phyloP scores from a whole-genome alignment of 2,797 vertebrate genomes.

The Sarcoramphus papa region DNA sequence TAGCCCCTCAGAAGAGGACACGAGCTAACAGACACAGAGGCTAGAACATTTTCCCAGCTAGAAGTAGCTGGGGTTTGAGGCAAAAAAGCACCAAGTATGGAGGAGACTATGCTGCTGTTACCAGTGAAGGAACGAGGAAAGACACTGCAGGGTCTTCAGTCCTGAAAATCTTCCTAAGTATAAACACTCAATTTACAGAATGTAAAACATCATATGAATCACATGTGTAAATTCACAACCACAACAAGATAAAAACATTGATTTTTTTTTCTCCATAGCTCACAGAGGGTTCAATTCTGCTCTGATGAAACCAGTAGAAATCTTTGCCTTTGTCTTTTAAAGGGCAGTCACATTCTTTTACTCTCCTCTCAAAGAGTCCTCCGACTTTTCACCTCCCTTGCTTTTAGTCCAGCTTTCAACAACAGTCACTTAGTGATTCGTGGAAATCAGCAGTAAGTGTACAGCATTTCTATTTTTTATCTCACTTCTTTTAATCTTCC shows the following conservation, averaged over 20 bases:
- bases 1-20: background rate
- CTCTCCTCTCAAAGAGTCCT: background rate
- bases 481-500: background rate
- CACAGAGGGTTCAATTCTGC: background rate
- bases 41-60: background rate
- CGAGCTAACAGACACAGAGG: background rate
- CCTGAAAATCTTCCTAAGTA: background rate
- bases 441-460: background rate
- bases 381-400: background rate
- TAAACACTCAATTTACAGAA: background rate
- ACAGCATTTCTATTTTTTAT: background rate
- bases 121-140: background rate
- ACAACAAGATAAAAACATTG: background rate
- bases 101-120: background rate
- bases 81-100: background rate
- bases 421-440: background rate
- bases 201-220: background rate
- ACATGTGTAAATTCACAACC: background rate
- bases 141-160: background rate
- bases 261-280: background rate
- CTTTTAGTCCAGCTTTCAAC: background rate
- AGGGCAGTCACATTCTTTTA: background rate
- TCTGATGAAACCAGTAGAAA: background rate
- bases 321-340: background rate
- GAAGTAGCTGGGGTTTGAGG: background rate